These are phyloP conservation scores for Enteromius mattozi DNA, from an alignment of 2,797 vertebrate species.

Conservation along the genomic window DNA sequence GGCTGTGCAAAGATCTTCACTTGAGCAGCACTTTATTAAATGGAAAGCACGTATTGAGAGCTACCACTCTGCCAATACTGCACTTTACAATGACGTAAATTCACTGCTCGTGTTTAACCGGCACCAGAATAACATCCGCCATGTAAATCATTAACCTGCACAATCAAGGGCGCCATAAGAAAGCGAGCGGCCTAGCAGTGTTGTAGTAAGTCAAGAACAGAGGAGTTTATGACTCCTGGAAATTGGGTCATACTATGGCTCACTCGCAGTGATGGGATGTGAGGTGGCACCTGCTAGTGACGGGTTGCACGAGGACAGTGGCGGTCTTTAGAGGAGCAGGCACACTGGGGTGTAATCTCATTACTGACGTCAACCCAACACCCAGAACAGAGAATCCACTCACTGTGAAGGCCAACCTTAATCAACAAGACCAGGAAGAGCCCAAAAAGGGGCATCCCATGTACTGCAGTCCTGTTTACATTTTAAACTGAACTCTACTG, in stretches of 20 bases:
- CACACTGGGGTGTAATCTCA: conserved; percentile 75
- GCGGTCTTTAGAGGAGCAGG: conserved; percentile 66
- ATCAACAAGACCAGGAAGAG: conserved; percentile 25
- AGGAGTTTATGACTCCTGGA: conserved; percentile 44
- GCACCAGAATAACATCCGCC: background rate
- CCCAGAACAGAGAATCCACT: conserved; percentile 72
- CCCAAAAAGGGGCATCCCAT: background rate
- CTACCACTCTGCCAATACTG: background rate
- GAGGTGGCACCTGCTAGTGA: conserved; percentile 48
- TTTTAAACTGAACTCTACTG: background rate
- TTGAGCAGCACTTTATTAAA: conserved; percentile 11
- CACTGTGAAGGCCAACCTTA: conserved; percentile 59
- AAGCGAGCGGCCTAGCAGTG: conserved; percentile 28
- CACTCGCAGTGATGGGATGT: conserved; percentile 12
- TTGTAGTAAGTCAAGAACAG: conserved; percentile 5
- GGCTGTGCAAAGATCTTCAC: background rate
- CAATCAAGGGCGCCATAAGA: conserved; percentile 30
- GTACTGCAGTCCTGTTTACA: background rate
- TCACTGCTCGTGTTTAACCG: conserved; percentile 5
- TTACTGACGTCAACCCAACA: conserved; percentile 75
- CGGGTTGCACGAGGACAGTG: conserved; percentile 52
- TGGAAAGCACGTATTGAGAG: background rate
- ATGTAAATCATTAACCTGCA: conserved; percentile 43
- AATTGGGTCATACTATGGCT: conserved; percentile 39
- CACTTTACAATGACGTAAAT: conserved; percentile 14